These are phyloP conservation scores for Tuberolachnus salignus DNA, from an alignment of 2,888 invertebrate species.

Conservation along the genomic window DNA sequence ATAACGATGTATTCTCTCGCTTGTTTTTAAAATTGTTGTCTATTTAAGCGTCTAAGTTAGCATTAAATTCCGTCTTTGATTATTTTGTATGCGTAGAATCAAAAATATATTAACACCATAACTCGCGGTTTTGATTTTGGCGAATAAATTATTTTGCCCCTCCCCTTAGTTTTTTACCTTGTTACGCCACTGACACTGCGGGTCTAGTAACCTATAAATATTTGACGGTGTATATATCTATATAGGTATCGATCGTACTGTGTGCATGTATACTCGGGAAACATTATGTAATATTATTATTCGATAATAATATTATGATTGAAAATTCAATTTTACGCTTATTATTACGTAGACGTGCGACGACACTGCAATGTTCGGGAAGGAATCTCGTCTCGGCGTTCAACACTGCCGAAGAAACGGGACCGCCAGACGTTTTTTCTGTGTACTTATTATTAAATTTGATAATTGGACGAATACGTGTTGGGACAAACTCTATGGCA, in stretches of 20 bases:
- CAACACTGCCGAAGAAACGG: slow-evolving; percentile 5
- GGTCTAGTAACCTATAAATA: too few species aligned
- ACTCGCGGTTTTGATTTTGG: too few species aligned
- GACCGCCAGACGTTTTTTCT: neutral
- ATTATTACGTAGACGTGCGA: slow-evolving; percentile 15
- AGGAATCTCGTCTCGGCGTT: neutral
- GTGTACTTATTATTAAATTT: slow-evolving; percentile 50
- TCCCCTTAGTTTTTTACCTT: too few species aligned
- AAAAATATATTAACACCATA: too few species aligned
- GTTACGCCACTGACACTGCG: too few species aligned
- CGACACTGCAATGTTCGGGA: neutral
- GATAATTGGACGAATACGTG: slow-evolving; percentile 43
- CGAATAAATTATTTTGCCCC: too few species aligned
- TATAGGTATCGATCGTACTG: neutral
- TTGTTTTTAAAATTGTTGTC: too few species aligned
- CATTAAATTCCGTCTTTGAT: too few species aligned
- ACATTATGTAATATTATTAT: neutral
- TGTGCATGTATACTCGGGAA: neutral
- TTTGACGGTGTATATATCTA: too few species aligned
- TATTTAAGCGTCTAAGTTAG: too few species aligned
- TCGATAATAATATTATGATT: neutral
- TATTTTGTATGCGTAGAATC: too few species aligned
- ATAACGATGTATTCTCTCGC: too few species aligned
- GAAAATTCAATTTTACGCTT: slow-evolving; percentile 45
- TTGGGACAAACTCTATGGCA: slow-evolving; percentile 1